phyloP scores from a whole-genome alignment of 2,113 vertebrate species.

The Atlantisia rogersi region DNA sequence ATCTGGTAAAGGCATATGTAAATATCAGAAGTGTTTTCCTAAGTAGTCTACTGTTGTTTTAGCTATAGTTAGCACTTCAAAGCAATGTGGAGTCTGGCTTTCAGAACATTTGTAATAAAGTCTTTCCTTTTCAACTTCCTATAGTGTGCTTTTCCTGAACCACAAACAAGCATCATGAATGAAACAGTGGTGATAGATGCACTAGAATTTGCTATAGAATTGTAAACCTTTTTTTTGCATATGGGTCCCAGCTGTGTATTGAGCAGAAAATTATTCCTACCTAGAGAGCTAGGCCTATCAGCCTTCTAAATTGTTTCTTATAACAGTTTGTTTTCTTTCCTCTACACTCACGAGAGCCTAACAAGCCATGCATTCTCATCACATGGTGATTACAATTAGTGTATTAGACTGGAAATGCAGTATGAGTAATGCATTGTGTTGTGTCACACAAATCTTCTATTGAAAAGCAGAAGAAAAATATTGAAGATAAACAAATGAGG shows the following conservation, averaged over 20 bases:
- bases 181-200: background rate
- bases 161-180: background rate
- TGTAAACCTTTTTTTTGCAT: background rate
- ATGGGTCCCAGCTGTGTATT: background rate
- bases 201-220: background rate
- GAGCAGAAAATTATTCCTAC: background rate
- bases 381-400: slow-evolving; percentile 19
- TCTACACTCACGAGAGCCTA: background rate
- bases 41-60: background rate
- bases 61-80: background rate
- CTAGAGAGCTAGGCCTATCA: background rate
- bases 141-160: background rate
- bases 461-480: slow-evolving; percentile 7
- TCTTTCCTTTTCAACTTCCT: background rate
- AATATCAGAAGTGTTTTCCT: background rate
- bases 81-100: background rate
- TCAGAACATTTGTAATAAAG: background rate
- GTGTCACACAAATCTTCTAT: background rate
- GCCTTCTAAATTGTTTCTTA: background rate
- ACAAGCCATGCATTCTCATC: background rate
- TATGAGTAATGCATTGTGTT: background rate
- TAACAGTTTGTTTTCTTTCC: slow-evolving; percentile 20
- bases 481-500: background rate
- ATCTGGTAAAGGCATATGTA: background rate
- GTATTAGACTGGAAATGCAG: background rate